A percentile compares a stretch with the other conserved stretches of the same genome.
Conservation (phyloP, 2,113 vertebrate species). For the Paracyprichromis sp. region DNA sequence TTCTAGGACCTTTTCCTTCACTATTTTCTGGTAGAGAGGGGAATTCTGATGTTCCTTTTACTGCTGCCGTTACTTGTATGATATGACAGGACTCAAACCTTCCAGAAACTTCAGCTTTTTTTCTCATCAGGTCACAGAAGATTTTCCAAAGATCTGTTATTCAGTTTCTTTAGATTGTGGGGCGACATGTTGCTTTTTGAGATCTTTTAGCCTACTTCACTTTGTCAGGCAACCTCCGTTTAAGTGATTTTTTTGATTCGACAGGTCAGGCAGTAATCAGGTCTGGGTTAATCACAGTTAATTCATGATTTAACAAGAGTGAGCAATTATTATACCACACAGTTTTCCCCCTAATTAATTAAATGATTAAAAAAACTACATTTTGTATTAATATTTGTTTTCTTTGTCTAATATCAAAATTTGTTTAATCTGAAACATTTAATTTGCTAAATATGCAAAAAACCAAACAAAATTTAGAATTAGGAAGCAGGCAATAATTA, state of each 20-base stretch:
- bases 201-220: neutral
- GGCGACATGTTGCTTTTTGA: neutral
- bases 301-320: neutral
- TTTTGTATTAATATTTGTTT: neutral
- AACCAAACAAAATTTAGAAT: rapidly evolving
- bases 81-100: neutral
- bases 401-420: neutral
- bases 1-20: neutral
- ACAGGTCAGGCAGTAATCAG: neutral
- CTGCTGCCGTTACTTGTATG: neutral
- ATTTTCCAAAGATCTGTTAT: neutral
- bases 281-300: neutral
- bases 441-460: neutral
- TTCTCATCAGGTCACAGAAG: neutral
- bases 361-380: neutral
- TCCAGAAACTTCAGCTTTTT: neutral
- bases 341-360: neutral
- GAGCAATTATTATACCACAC: neutral
- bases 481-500: neutral
- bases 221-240: neutral
- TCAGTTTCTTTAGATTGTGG: neutral
- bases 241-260: neutral
- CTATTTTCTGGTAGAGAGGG: neutral
- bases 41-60: neutral
- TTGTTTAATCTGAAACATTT: neutral